These are phyloP conservation scores for Sebastes glaucus DNA, from an alignment of 2,797 vertebrate genomes.

Conservation along the genomic window DNA sequence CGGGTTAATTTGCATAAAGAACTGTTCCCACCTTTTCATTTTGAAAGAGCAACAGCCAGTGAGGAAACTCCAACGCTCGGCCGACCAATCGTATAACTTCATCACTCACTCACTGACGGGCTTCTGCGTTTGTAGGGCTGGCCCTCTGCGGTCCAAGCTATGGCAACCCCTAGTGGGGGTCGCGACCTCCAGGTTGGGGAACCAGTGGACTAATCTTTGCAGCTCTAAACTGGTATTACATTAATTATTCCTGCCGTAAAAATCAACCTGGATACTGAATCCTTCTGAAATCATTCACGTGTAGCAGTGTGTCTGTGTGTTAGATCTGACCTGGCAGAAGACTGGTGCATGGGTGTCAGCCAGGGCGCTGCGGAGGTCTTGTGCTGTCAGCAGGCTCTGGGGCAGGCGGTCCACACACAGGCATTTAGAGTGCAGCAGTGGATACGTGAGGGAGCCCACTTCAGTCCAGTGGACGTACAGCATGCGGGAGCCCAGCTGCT, in stretches of 20 bases:
- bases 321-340: slow-evolving; percentile 89
- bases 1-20: too few relatives aligned
- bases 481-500: slow-evolving; percentile 90
- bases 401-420: slow-evolving; percentile 91
- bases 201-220: neutral
- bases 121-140: too few relatives aligned
- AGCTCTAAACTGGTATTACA: neutral
- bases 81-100: too few relatives aligned
- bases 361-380: slow-evolving; percentile 84
- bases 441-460: slow-evolving; percentile 86
- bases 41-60: too few relatives aligned
- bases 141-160: too few relatives aligned
- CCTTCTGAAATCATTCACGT: neutral
- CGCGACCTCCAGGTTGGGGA: too few relatives aligned
- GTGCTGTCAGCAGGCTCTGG: slow-evolving; percentile 80
- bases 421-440: slow-evolving; percentile 89
- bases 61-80: too few relatives aligned
- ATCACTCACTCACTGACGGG: too few relatives aligned
- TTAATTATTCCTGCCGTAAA: neutral
- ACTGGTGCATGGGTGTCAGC: slow-evolving; percentile 78
- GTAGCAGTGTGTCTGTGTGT: neutral
- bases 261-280: neutral
- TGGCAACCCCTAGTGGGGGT: too few relatives aligned
- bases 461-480: slow-evolving; percentile 97
- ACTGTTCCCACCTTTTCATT: too few relatives aligned